Conservation (phyloP, 2,113 vertebrate genomes). For the Tiliqua scincoides region DNA sequence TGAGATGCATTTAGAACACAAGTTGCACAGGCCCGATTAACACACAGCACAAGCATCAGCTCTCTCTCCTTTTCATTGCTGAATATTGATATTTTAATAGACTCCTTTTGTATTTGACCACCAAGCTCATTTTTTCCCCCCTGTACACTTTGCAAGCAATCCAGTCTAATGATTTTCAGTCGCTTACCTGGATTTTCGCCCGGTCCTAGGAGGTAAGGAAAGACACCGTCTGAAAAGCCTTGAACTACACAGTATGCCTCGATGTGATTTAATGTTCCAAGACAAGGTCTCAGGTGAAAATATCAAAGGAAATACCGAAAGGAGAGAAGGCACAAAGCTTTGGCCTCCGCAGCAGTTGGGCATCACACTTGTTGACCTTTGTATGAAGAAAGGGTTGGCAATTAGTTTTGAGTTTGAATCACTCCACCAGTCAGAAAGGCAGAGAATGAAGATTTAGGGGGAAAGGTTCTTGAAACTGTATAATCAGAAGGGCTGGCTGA, state of each 20-base stretch:
- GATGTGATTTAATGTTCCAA: slow-evolving; percentile 30
- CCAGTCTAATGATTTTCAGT: neutral
- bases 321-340: slow-evolving; percentile 1
- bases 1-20: neutral
- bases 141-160: neutral
- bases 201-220: neutral
- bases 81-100: neutral
- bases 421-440: neutral
- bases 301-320: neutral
- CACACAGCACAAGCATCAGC: too few species aligned
- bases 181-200: neutral
- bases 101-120: neutral
- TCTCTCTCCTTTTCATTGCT: neutral
- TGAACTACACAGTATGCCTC: neutral
- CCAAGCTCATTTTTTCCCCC: neutral
- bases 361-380: slow-evolving; percentile 28
- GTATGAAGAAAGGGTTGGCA: slow-evolving; percentile 13
- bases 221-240: neutral
- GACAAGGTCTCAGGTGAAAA: neutral
- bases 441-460: neutral
- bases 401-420: slow-evolving; percentile 29
- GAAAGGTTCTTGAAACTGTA: neutral
- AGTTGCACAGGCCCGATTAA: too few species aligned
- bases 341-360: neutral
- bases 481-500: neutral